Evolutionary conservation across 2,113 vertebrate genomes (phyloP), one percentile per base, ranked within the genome.

Genomic region (Lampris megalopsis): DNA sequence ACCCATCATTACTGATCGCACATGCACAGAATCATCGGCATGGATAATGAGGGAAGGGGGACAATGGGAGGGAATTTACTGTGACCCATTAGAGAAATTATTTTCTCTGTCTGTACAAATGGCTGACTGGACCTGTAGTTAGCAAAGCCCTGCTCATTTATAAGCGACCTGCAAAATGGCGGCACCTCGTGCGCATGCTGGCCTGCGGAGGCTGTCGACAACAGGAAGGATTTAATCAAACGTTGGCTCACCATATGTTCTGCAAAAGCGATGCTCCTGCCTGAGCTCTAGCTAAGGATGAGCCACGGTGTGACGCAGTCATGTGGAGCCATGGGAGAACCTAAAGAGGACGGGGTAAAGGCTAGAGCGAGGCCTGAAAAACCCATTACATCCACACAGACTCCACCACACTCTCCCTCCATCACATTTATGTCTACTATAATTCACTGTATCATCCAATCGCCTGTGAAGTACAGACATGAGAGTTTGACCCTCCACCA

Each of bases 341-440:
- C 64, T 65, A 70, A 56, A 0, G 63, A 71, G 71, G 56, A 63
- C 47, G 53, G 52, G 24, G n/a, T 38, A 35, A 78, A 63, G 65
- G 83, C 77, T 79, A 6, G 43, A 66, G 84, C 48, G 2, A 70
- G 67, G 60, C 65, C 62, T 42, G 68, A 67, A 63, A 57, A 61
- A 48, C 58, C 75, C 50, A 76, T 84, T 79, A 81, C 71, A 68
- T 68, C 62, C 56, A 62, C 67, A 69, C 68, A 48, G 64, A 47
- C 62, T 62, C 61, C 24, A 50, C 60, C 57, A 77, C 71, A 70
- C 68, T 73, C 50, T 54, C 60, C 68, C 58, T 70, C 49, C 60
- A 63, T 48, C 9, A n/a, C 24, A 69, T 37, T 52, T 38, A 61
- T 47, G 47, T 73, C 24, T 24, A 35, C 53, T 37, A 63, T 59